phyloP scores from a whole-genome alignment of 2,797 vertebrate species.

The Lateolabrax maculatus region DNA sequence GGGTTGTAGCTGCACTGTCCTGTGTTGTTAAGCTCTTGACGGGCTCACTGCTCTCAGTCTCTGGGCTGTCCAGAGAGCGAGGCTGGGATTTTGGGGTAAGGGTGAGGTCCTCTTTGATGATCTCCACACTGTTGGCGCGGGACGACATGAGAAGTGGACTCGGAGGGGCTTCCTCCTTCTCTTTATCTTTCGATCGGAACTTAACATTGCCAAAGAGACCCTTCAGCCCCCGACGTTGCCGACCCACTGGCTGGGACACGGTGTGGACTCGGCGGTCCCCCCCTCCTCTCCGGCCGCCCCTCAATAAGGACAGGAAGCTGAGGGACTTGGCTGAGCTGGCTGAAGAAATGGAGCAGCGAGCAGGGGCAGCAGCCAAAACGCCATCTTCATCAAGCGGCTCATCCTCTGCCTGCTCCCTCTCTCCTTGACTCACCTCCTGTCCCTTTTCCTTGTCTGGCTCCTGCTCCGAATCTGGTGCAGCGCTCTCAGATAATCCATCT shows the following conservation, averaged over 20 bases:
- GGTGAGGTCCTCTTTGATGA: slow-evolving; percentile 87
- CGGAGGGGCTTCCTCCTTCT: slow-evolving; percentile 82
- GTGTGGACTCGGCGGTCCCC: slow-evolving; percentile 86
- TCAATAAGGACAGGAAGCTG: slow-evolving; percentile 93
- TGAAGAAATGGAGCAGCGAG: slow-evolving; percentile 88
- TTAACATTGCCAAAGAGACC: slow-evolving; percentile 92
- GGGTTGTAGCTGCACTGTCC: slow-evolving; percentile 65
- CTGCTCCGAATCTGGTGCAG: slow-evolving; percentile 74
- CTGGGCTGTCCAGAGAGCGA: slow-evolving; percentile 74
- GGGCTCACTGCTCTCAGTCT: slow-evolving; percentile 48
- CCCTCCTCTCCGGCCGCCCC: slow-evolving; percentile 84
- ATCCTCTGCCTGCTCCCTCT: slow-evolving; percentile 83
- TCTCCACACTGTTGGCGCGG: slow-evolving; percentile 87
- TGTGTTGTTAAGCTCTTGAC: slow-evolving; percentile 49
- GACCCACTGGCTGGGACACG: slow-evolving; percentile 87
- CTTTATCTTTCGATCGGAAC: slow-evolving; percentile 90
- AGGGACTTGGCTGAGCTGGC: slow-evolving; percentile 89
- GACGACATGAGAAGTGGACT: slow-evolving; percentile 87
- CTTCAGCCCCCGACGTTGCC: slow-evolving; percentile 91
- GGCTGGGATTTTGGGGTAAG: slow-evolving; percentile 82
- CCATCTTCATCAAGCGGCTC: slow-evolving; percentile 78
- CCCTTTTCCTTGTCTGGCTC: slow-evolving; percentile 75
- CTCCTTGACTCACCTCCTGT: slow-evolving; percentile 71
- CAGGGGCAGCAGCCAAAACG: slow-evolving; percentile 68
- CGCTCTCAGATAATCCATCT: slow-evolving; percentile 91